phyloP scores from a whole-genome alignment of 2,113 vertebrate species.

The Elanus axillaris region DNA sequence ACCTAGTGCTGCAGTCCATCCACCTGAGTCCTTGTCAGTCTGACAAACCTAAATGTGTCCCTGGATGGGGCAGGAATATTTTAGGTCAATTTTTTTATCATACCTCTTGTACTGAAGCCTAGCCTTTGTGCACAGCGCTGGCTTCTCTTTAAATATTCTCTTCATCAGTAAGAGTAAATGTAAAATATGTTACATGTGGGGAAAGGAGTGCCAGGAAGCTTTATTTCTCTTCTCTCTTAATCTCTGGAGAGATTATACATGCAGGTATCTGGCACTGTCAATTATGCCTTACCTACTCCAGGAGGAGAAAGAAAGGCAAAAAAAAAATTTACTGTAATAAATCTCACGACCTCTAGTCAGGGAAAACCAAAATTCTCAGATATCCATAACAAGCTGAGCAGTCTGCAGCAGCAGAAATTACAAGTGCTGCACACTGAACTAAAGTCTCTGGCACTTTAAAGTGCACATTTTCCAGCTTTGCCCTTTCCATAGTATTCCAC shows the following conservation, averaged over 20 bases:
- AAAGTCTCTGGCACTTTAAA: conserved; percentile 19
- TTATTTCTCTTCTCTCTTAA: background rate
- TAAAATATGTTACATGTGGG: background rate
- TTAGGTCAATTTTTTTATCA: background rate
- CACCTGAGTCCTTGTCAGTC: background rate
- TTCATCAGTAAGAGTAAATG: background rate
- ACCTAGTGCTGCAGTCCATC: background rate
- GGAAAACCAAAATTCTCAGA: background rate
- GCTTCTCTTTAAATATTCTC: background rate
- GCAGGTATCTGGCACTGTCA: background rate
- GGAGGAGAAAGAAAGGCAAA: background rate
- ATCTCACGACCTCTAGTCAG: background rate
- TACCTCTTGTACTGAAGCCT: background rate
- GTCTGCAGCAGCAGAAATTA: conserved; percentile 3
- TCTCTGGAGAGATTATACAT: background rate
- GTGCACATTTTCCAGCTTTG: conserved; percentile 38
- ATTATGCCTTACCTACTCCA: background rate
- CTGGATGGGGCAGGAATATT: background rate
- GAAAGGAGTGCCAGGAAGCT: background rate
- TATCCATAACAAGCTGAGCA: background rate
- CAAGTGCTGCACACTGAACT: background rate
- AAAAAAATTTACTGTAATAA: background rate
- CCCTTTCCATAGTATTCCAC: conserved; percentile 51
- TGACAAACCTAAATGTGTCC: background rate
- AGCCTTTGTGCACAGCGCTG: background rate